Base-by-base conservation (phyloP, 1,140 invertebrate genomes). In the Arctopsyche grandis region DNA sequence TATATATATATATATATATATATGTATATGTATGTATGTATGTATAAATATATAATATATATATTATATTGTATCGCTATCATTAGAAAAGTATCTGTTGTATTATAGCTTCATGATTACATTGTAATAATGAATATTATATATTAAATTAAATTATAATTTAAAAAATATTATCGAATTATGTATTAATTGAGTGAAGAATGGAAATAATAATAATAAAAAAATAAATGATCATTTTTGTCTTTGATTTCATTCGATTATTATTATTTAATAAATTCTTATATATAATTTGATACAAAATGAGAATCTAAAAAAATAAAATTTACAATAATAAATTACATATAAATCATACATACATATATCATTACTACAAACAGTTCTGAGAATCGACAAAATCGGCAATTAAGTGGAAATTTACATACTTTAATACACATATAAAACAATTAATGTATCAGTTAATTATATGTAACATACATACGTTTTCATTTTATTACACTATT, bases 91-190 rank as follows among this genome's bases (percentile, higher is more conserved):
- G 9, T 58, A 78, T 69, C 80, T 81, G 73, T 78, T 81, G 80
- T 81, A 81, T 70, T 46, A 78, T 81, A 81, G 76, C 77, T 81
- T 81, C 79, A 66, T 80, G 46, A 69, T 71, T 76, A 77, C n/a
- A 56, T 77, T 75, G 56, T 48, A 69, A 75, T 70, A 21, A 78
- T 69, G 58, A 63, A 56, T 22, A 29, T 44, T 70, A 70, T 21
- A 5, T 70, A 70, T 38, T 38, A 70, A 3, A 69, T 69, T 22
- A 71, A 43, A 71, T 63, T 63, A 63, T 63, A 38, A 63, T 63
- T 56, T 76, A 26, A 63, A 63, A 66, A 56, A 63, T 43, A 76
- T 43, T 78, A 78, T 38, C 69, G 77, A 69, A 78, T 78, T 48
- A 60, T 77, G 76, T 69, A 69, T 63, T 70, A 26, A 52, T 19